Evolutionary conservation across 2,113 vertebrate genomes (phyloP).

Genomic region (Nothobranchius kuhntae): DNA sequence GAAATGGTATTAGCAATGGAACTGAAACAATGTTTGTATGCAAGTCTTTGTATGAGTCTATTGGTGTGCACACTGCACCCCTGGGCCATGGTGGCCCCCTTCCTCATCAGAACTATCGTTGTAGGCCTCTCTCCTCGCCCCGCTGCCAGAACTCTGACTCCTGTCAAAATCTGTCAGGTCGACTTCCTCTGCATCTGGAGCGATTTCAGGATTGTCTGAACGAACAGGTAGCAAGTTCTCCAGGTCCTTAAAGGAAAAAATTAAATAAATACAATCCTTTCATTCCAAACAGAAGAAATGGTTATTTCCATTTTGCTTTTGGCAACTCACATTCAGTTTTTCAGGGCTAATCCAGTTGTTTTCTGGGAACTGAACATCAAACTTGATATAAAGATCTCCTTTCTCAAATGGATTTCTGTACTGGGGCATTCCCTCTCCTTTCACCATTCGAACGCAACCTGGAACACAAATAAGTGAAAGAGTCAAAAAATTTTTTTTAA

Average conservation of each 20-base stretch:
- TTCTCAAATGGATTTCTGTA: constrained; percentile 99
- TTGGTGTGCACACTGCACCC: constrained; percentile 98
- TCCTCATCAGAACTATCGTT: constrained; percentile 98
- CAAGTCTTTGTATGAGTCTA: constrained; percentile 69
- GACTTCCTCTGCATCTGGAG: constrained; percentile 93
- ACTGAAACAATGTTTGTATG: constrained; percentile 52
- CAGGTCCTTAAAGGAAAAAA: constrained; percentile 83
- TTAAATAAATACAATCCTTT: background rate
- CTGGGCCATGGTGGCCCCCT: constrained; percentile 92
- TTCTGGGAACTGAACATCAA: constrained; percentile 97
- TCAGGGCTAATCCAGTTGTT: constrained; percentile 99
- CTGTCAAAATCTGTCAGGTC: constrained; percentile 94
- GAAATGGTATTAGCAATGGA: constrained; percentile 58
- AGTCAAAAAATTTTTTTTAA: no score
- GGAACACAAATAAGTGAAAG: constrained; percentile 13
- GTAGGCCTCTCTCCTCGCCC: constrained; percentile 93
- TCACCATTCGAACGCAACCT: constrained; percentile 91
- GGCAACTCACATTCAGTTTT: constrained; percentile 90
- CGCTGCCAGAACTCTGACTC: constrained; percentile 87
- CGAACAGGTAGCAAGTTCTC: constrained; percentile 95
- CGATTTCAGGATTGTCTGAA: constrained; percentile 87
- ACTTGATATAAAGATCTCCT: constrained; percentile 96
- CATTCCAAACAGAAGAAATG: background rate
- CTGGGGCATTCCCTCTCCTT: constrained; percentile 97
- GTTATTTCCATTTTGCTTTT: background rate